Evolutionary conservation across 1,140 invertebrate species (phyloP).

Genomic region (Saccostrea cuccullata): DNA sequence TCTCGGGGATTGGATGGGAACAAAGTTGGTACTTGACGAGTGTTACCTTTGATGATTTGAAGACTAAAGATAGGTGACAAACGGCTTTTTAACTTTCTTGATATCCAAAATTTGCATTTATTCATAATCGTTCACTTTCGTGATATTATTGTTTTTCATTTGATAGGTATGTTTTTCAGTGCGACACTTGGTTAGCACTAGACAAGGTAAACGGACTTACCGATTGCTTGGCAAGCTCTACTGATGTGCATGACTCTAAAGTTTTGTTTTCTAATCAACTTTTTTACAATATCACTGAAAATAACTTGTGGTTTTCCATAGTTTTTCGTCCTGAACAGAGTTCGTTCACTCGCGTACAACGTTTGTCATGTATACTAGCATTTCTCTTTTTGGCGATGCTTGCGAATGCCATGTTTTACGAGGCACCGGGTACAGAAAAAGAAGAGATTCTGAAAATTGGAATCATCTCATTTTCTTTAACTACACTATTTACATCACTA

Average conservation of each 20-base stretch:
- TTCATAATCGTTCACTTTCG: background rate
- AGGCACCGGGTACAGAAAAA: constrained; percentile 32
- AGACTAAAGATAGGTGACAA: constrained; percentile 72
- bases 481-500: constrained; percentile 47
- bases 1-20: constrained; percentile 69
- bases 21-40: constrained; percentile 75
- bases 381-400: constrained; percentile 74
- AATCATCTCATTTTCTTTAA: constrained; percentile 55
- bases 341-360: constrained; percentile 67
- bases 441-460: constrained; percentile 52
- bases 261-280: constrained; percentile 74
- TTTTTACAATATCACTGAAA: constrained; percentile 65
- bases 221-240: constrained; percentile 71
- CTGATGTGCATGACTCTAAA: constrained; percentile 68
- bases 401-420: constrained; percentile 72
- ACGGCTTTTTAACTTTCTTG: background rate
- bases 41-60: constrained; percentile 72
- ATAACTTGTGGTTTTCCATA: constrained; percentile 62
- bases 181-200: constrained; percentile 73
- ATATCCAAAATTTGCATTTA: background rate
- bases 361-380: constrained; percentile 68
- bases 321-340: constrained; percentile 50
- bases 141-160: background rate
- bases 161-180: constrained; percentile 73
- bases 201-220: constrained; percentile 72